A percentile compares a stretch with the other conserved stretches of the same genome.
phyloP scores from a whole-genome alignment of 2,113 vertebrate genomes.

The Scalopus aquaticus region DNA sequence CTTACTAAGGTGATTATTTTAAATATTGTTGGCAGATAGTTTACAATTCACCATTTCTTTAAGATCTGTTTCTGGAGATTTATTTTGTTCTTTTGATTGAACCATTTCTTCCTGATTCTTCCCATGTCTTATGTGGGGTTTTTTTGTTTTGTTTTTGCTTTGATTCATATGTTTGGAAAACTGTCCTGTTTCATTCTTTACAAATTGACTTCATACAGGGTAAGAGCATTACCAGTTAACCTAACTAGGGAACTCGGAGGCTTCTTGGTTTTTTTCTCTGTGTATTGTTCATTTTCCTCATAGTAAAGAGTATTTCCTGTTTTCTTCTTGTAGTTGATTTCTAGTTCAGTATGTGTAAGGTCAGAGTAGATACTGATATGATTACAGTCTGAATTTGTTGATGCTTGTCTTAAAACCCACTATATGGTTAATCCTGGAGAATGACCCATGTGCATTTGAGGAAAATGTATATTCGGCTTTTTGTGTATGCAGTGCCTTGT shows the following conservation, averaged over 20 bases:
- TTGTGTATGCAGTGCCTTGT: no score
- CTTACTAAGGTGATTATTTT: neutral
- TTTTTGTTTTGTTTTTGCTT: neutral
- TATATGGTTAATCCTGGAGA: no score
- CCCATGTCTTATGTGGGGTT: neutral
- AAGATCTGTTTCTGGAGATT: neutral
- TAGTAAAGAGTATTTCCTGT: no score
- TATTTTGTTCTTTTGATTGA: slow-evolving; percentile 2
- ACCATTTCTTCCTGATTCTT: neutral
- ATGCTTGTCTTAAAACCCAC: no score
- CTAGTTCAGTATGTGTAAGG: no score
- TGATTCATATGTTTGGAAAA: neutral
- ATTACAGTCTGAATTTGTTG: no score
- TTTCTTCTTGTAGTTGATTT: no score
- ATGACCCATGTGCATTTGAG: no score
- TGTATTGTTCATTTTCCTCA: no score
- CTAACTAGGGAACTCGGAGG: neutral
- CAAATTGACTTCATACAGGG: neutral
- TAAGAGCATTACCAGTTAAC: neutral
- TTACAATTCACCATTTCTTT: neutral
- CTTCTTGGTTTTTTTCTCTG: neutral
- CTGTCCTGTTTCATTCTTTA: neutral
- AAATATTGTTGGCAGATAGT: neutral
- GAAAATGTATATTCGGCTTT: no score
- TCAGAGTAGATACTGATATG: no score